Evolutionary conservation across 2,888 invertebrate genomes (phyloP).

Genomic region (Volucella bombylans): DNA sequence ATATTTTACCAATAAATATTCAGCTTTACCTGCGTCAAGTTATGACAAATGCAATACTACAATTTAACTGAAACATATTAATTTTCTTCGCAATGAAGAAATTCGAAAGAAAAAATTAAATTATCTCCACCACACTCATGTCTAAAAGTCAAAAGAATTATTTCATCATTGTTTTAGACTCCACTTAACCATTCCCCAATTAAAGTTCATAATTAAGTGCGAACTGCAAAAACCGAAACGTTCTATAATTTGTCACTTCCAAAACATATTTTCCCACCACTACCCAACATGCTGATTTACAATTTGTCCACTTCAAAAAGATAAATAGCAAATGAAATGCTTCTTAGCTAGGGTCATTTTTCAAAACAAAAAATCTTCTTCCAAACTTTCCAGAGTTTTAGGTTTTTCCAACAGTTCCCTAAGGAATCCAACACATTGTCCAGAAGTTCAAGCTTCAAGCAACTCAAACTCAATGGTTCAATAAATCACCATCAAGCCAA

Average conservation of each 20-base stretch:
- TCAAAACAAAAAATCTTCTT: slow-evolving; percentile 29
- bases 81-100: too few relatives aligned
- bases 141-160: too few relatives aligned
- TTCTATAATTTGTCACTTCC: slow-evolving; percentile 26
- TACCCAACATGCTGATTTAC: slow-evolving; percentile 3
- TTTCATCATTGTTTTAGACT: too few relatives aligned
- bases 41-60: too few relatives aligned
- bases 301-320: slow-evolving; percentile 44
- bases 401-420: slow-evolving; percentile 17
- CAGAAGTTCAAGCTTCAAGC: neutral
- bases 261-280: slow-evolving; percentile 15
- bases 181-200: too few relatives aligned
- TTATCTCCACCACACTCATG: too few relatives aligned
- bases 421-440: neutral
- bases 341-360: slow-evolving; percentile 40
- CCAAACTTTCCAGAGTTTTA: slow-evolving; percentile 12
- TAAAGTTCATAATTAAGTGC: too few relatives aligned
- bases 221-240: slow-evolving; percentile 14
- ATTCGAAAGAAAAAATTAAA: too few relatives aligned
- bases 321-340: slow-evolving; percentile 45
- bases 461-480: slow-evolving; percentile 23
- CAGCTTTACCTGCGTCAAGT: too few relatives aligned
- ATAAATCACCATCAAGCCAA: slow-evolving; percentile 58
- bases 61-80: too few relatives aligned
- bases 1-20: too few relatives aligned